These are phyloP conservation scores for Ichneumoninae sp. DNA, from an alignment of 2,888 invertebrate species.

Conservation along the genomic window DNA sequence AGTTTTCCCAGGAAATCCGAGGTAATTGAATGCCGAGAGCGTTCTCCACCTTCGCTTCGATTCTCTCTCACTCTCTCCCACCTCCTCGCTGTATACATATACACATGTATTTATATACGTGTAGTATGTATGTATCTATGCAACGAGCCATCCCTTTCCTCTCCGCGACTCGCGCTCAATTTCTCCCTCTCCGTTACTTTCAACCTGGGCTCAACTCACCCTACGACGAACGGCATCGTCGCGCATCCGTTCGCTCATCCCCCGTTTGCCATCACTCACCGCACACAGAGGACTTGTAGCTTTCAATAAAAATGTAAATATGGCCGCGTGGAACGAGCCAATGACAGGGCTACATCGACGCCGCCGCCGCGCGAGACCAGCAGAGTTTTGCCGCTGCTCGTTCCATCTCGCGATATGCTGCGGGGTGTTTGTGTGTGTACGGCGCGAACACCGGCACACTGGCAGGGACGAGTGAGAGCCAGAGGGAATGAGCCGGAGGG, in stretches of 20 bases:
- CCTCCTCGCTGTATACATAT: conserved; percentile 65
- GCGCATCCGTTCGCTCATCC: conserved; percentile 67
- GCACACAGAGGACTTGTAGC: conserved; percentile 77
- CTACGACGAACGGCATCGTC: conserved; percentile 37
- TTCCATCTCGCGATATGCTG: conserved; percentile 26
- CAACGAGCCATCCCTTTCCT: conserved; percentile 47
- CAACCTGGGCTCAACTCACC: conserved; percentile 19
- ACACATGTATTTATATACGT: background rate
- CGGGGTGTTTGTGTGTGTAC: conserved; percentile 3
- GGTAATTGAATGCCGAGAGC: conserved; percentile 82
- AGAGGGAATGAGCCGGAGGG: conserved; percentile 28
- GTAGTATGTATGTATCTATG: background rate
- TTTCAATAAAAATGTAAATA: conserved; percentile 85
- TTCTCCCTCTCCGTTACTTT: conserved; percentile 47
- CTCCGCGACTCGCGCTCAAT: conserved; percentile 47
- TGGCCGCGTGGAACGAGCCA: conserved; percentile 84
- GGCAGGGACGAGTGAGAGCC: conserved; percentile 18
- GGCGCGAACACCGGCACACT: conserved; percentile 10
- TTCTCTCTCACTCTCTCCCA: conserved; percentile 68
- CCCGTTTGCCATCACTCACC: conserved; percentile 68
- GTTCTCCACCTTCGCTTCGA: conserved; percentile 69
- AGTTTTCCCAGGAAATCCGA: conserved; percentile 82
- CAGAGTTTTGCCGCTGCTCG: conserved; percentile 13
- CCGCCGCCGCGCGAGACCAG: conserved; percentile 58
- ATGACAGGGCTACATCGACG: conserved; percentile 84